Conservation (phyloP, 2,797 vertebrate genomes). For the Lutjanus campechanus region DNA sequence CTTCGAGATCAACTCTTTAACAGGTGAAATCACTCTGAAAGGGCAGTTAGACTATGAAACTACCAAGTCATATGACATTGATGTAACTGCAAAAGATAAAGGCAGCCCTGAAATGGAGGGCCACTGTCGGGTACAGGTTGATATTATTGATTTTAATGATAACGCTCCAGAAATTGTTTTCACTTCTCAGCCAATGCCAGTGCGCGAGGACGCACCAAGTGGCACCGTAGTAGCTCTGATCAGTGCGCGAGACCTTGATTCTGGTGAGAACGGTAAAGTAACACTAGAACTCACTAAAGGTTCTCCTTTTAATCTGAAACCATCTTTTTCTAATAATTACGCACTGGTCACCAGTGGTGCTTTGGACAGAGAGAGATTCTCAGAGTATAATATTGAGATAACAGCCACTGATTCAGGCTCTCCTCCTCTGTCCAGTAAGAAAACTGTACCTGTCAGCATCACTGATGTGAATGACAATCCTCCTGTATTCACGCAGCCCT, state of each 20-base stretch:
- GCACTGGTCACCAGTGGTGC: constrained; percentile 67
- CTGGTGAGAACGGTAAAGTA: constrained; percentile 74
- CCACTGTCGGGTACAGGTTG: constrained; percentile 64
- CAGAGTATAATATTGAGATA: constrained; percentile 88
- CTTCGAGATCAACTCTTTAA: constrained; percentile 63
- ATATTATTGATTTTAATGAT: constrained; percentile 77
- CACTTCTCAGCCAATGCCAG: constrained; percentile 63
- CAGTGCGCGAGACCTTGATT: constrained; percentile 69
- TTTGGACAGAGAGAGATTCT: constrained; percentile 85
- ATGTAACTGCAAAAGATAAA: constrained; percentile 69
- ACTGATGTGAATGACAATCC: too few relatives aligned
- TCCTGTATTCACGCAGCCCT: too few relatives aligned
- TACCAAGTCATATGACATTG: constrained; percentile 64
- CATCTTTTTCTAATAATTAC: constrained; percentile 76
- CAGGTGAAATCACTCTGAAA: constrained; percentile 52
- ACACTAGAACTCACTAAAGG: constrained; percentile 47
- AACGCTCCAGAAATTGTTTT: constrained; percentile 76
- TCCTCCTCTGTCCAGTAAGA: constrained; percentile 84
- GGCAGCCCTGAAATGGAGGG: constrained; percentile 72
- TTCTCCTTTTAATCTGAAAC: too few relatives aligned
- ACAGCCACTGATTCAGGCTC: constrained; percentile 86
- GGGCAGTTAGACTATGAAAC: constrained; percentile 70
- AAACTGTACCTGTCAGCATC: constrained; percentile 81
- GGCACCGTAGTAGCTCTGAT: constrained; percentile 77
- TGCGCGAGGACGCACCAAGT: constrained; percentile 69